Conservation (phyloP, 2,113 vertebrate genomes). For the Macquaria ambigua region DNA sequence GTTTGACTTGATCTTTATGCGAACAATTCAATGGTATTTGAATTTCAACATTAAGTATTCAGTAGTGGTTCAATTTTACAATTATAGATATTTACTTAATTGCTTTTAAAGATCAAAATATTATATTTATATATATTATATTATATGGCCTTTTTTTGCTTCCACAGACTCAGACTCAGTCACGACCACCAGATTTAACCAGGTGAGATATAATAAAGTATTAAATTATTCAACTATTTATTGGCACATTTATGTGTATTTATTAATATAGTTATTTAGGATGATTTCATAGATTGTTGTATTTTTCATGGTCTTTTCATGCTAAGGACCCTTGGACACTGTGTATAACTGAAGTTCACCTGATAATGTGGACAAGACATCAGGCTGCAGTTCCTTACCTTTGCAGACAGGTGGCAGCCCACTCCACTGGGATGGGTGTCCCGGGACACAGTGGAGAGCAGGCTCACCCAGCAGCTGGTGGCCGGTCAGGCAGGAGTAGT, state of each 20-base stretch:
- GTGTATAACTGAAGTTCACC: neutral
- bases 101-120: neutral
- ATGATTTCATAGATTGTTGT: neutral
- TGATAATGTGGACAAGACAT: neutral
- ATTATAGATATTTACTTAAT: neutral
- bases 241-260: neutral
- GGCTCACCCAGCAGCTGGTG: constrained; percentile 90
- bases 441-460: constrained; percentile 90
- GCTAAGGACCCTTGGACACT: neutral
- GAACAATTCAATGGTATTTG: neutral
- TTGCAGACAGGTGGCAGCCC: constrained; percentile 92
- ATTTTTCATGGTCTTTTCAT: neutral
- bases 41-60: too few relatives aligned
- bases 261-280: neutral
- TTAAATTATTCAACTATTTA: neutral
- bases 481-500: constrained; percentile 89
- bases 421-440: constrained; percentile 94
- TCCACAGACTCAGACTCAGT: too few relatives aligned
- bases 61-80: neutral
- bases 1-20: neutral
- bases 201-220: neutral
- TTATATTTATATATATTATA: too few relatives aligned
- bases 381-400: constrained; percentile 73
- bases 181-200: neutral
- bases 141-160: neutral